Evolutionary conservation across 1,140 invertebrate species (phyloP), one percentile per base, ranked within the genome.

Genomic region (Trichonephila clavipes): DNA sequence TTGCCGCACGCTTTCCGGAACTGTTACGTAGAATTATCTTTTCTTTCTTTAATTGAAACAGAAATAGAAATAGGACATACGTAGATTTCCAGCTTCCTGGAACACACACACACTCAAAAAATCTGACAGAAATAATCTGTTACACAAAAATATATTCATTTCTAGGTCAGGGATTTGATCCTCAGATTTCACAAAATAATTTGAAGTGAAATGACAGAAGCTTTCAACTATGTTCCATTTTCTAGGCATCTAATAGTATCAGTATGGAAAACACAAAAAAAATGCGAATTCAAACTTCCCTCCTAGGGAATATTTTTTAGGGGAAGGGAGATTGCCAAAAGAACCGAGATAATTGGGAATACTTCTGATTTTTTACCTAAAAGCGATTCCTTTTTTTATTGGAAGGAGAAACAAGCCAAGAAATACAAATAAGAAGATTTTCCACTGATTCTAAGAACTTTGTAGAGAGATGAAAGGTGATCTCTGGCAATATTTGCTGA

Each of bases 371-470:
- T 61, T 87, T 64, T 14, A 19, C 58, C 58, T 19, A 64, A 87
- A 87, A 87, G 5, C 28, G 28, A 7, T 62, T 87, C 59, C 59
- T 87, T 87, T 87, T 59, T 14, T 40, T 40, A 12, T 19, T 59
- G 28, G 28, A 21, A 40, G 58, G 19, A 77, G 61, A 58, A 61
- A 87, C 58, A 62, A 28, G 10, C 5, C 28, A 34, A 77, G 62
- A 87, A 87, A 58, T 83, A 34, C 82, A 83, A 83, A 83, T 83
- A 83, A 6, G 34, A 61, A n/a, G 85, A 64, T 66, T 64, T 87
- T 87, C 66, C 59, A 82, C 44, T 24, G 58, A n/a, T 24, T 34
- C 72, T 77, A 0, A 28, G 72, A 34, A 19, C 61, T 58, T 87
- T 40, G 61, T 19, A 58, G 58, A 24, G 4, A 10, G 61, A 40